phyloP scores from a whole-genome alignment of 23 tunicate genomes.

The Ciona savignyi region DNA sequence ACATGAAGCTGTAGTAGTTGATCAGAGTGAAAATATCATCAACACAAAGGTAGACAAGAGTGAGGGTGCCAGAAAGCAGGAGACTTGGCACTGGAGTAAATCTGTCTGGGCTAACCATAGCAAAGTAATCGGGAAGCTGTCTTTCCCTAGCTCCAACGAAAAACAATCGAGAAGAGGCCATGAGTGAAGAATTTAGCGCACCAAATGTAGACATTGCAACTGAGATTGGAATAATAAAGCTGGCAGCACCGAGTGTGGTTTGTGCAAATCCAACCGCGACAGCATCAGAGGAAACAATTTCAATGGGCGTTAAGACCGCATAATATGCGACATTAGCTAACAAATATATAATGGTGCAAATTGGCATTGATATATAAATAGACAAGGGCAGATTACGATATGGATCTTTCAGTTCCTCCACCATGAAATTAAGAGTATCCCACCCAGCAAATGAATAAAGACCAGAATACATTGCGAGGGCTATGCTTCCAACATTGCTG shows the following conservation, averaged over 20 bases:
- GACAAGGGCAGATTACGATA: constrained; percentile 39
- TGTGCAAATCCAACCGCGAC: constrained; percentile 55
- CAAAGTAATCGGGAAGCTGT: constrained; percentile 71
- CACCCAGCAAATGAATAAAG: constrained; percentile 73
- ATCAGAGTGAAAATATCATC: constrained; percentile 51
- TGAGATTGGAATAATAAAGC: constrained; percentile 56
- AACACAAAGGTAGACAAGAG: constrained; percentile 55
- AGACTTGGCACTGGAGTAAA: constrained; percentile 60
- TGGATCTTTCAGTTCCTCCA: constrained; percentile 72
- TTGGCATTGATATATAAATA: constrained; percentile 67
- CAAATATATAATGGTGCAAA: constrained; percentile 54
- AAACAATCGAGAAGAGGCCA: constrained; percentile 66
- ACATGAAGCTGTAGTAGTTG: constrained; percentile 78
- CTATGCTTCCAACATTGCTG: constrained; percentile 22
- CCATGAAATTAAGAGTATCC: constrained; percentile 80
- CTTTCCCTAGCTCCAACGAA: constrained; percentile 66
- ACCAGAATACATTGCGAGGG: constrained; percentile 67
- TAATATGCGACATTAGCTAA: constrained; percentile 53
- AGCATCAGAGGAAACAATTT: constrained; percentile 61
- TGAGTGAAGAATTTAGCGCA: constrained; percentile 68
- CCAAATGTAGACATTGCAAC: constrained; percentile 84
- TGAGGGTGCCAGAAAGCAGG: constrained; percentile 33
- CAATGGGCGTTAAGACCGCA: constrained; percentile 60
- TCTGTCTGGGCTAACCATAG: constrained; percentile 53
- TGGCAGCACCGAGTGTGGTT: constrained; percentile 31